phyloP scores from a whole-genome alignment of 2,113 vertebrate species.

The Prietella phreatophila region DNA sequence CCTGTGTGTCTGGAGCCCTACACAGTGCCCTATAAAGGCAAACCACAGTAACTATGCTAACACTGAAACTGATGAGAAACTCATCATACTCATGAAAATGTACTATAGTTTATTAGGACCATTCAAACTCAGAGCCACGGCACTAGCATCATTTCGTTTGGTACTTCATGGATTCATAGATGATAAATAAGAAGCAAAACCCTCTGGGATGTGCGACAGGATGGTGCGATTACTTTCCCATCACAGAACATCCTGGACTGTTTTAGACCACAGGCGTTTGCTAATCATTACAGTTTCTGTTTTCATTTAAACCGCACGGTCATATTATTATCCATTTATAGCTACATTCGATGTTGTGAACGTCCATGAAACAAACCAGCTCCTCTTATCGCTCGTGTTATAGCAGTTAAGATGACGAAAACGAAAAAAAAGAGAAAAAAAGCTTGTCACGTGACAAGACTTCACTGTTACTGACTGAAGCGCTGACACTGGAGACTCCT shows the following conservation, averaged over 20 bases:
- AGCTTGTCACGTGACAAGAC: too few species aligned
- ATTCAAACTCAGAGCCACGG: neutral
- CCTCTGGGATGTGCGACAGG: neutral
- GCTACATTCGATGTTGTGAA: neutral
- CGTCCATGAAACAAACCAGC: neutral
- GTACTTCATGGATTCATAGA: neutral
- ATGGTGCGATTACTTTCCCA: neutral
- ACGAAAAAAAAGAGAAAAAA: too few species aligned
- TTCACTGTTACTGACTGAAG: too few species aligned
- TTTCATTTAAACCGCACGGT: neutral
- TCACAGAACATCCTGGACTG: too few species aligned
- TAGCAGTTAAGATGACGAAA: neutral
- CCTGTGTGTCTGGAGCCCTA: neutral
- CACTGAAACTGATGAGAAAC: neutral
- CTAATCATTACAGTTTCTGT: neutral
- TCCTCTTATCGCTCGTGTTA: neutral
- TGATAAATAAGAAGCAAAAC: neutral
- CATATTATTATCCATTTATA: neutral
- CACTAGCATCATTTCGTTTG: neutral
- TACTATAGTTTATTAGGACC: neutral
- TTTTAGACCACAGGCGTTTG: too few species aligned
- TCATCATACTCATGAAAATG: neutral
- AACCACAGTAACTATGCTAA: neutral
- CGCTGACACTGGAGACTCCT: too few species aligned
- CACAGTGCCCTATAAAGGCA: neutral